phyloP scores from a whole-genome alignment of 2,113 vertebrate genomes.

The Panurus biarmicus region DNA sequence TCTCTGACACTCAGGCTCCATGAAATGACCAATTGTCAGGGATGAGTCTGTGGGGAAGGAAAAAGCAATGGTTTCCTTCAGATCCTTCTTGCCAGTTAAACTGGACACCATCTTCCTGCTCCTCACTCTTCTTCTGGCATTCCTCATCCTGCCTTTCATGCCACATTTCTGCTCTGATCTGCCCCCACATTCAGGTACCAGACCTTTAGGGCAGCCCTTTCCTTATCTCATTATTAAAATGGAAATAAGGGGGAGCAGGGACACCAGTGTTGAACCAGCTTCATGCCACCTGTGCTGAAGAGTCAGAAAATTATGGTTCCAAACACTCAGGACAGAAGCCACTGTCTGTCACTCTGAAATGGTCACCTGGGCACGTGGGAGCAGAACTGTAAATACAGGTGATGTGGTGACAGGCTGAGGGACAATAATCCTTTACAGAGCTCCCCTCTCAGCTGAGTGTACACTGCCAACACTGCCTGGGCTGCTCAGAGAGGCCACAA shows the following conservation, averaged over 20 bases:
- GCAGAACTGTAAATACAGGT: background rate
- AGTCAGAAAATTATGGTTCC: background rate
- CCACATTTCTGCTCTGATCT: background rate
- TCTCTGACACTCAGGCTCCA: background rate
- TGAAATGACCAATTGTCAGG: background rate
- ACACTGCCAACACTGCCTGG: background rate
- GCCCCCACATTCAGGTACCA: background rate
- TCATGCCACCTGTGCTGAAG: background rate
- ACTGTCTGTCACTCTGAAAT: background rate
- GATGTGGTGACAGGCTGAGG: background rate
- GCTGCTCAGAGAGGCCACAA: background rate
- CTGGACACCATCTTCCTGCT: background rate
- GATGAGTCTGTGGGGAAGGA: no score
- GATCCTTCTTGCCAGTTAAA: background rate
- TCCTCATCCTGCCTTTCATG: background rate
- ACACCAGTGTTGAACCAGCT: background rate
- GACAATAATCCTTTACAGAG: background rate
- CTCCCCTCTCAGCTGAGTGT: background rate
- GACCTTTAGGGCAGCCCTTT: background rate
- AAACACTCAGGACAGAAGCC: background rate
- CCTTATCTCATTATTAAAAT: background rate
- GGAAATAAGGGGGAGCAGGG: background rate
- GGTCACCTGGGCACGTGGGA: background rate
- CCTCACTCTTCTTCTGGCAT: background rate
- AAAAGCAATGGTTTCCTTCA: background rate